Base-by-base conservation (phyloP, 2,797 vertebrate genomes). In the Limosa lapponica region DNA sequence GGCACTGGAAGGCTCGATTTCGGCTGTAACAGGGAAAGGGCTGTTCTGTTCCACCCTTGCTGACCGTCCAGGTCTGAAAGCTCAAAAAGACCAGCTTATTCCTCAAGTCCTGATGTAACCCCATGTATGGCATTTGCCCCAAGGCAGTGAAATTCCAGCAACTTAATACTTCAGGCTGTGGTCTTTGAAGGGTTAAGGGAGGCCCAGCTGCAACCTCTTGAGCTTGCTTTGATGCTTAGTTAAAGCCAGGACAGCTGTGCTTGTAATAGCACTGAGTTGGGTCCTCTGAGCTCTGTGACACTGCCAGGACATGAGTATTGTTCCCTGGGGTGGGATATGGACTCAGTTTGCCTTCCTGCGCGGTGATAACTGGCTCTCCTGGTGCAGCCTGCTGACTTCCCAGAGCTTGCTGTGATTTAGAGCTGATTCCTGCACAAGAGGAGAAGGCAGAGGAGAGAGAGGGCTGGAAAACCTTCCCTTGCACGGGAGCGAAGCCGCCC, bases 121-220 rank as follows among this genome's bases (percentile, higher is more conserved):
- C 71, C 80, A 19, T 15, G 48, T 46, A 87, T 67, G 73, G 95
- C 90, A 43, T 95, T 94, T 95, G 32, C 90, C 81, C 66, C 66
- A 67, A 91, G 70, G 55, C 87, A 67, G 94, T 91, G 93, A 94
- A 95, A 95, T 95, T 95, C 96, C 93, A 93, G 59, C 48, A 62
- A 37, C 70, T 69, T 46, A 54, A 48, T 69, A 44, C 51, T 86
- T 75, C n/a, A 82, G 59, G 73, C 83, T 87, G 30, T 66, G 67
- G 82, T 36, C 25, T 93, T 49, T 37, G 52, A 85, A 90, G 95
- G 86, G 83, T 95, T 95, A 94, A 92, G 51, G 36, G 23, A 86
- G 24, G 32, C 44, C 32, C 72, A 71, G 61, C 46, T 82, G 46
- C 48, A 51, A 41, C 22, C 59, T 94, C n/a, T 41, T 34, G 82